Evolutionary conservation across 2,888 invertebrate genomes (phyloP).

Genomic region (Leptinotarsa peninsularis): DNA sequence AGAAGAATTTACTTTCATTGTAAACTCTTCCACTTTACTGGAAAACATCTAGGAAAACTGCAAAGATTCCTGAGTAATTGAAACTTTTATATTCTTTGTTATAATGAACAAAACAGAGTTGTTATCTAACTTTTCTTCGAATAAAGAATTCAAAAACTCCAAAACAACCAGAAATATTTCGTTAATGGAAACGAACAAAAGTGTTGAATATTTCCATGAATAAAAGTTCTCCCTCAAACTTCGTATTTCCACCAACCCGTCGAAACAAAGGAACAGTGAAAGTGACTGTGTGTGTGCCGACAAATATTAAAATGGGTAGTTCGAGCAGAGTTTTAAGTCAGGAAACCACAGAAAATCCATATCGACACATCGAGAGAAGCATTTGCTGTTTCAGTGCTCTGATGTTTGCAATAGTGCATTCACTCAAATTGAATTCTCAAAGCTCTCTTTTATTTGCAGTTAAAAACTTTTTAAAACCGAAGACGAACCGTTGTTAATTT

Average conservation of each 20-base stretch:
- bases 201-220: not conserved
- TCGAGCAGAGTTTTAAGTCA: not conserved
- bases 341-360: slow-evolving; percentile 5
- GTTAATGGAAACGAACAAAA: not conserved
- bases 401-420: not conserved
- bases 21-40: too few relatives aligned
- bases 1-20: too few relatives aligned
- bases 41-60: too few relatives aligned
- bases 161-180: too few relatives aligned
- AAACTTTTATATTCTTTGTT: too few relatives aligned
- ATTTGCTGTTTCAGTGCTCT: not conserved
- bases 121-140: too few relatives aligned
- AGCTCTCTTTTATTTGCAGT: not conserved
- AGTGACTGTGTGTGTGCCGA: not conserved
- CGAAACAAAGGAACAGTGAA: slow-evolving; percentile 3
- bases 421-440: not conserved
- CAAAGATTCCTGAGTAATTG: too few relatives aligned
- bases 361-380: not conserved
- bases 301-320: not conserved
- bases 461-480: not conserved
- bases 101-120: too few relatives aligned
- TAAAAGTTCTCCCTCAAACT: not conserved
- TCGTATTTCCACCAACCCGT: not conserved
- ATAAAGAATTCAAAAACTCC: too few relatives aligned
- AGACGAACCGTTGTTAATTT: not conserved